Evolutionary conservation across 2,113 vertebrate species (phyloP).

Genomic region (Ceyx margarethae): DNA sequence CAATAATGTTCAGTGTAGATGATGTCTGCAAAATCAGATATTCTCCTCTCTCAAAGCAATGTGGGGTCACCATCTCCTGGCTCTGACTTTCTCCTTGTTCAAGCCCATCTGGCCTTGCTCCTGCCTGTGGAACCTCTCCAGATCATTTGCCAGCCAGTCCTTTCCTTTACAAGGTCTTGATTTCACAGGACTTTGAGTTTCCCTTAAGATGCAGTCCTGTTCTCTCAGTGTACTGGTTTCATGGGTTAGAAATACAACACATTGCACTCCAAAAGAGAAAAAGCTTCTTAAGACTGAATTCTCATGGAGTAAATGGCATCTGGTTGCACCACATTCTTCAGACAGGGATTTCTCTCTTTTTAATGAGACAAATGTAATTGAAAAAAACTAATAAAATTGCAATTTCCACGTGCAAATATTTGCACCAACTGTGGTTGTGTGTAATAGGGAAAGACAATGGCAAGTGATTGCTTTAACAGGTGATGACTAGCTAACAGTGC

Average conservation of each 20-base stretch:
- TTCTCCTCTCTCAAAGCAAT: background rate
- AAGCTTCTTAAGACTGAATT: background rate
- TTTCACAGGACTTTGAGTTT: background rate
- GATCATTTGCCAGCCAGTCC: background rate
- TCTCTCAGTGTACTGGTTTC: background rate
- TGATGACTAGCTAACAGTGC: background rate
- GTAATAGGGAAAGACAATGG: background rate
- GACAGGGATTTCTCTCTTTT: background rate
- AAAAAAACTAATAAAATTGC: background rate
- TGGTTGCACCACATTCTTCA: background rate
- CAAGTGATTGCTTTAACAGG: constrained; percentile 2
- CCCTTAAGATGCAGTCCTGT: background rate
- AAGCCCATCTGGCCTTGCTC: background rate
- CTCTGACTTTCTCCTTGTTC: background rate
- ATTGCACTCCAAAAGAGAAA: background rate
- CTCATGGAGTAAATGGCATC: fast-evolving
- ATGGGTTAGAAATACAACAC: background rate
- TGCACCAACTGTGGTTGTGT: background rate
- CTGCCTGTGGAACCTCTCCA: background rate
- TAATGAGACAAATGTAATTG: background rate
- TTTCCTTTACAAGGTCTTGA: background rate
- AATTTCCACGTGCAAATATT: constrained; percentile 36
- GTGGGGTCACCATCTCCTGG: background rate
- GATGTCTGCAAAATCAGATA: background rate
- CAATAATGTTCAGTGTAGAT: background rate